These are phyloP conservation scores for Patella caerulea DNA, from an alignment of 2,888 invertebrate species.

Conservation along the genomic window DNA sequence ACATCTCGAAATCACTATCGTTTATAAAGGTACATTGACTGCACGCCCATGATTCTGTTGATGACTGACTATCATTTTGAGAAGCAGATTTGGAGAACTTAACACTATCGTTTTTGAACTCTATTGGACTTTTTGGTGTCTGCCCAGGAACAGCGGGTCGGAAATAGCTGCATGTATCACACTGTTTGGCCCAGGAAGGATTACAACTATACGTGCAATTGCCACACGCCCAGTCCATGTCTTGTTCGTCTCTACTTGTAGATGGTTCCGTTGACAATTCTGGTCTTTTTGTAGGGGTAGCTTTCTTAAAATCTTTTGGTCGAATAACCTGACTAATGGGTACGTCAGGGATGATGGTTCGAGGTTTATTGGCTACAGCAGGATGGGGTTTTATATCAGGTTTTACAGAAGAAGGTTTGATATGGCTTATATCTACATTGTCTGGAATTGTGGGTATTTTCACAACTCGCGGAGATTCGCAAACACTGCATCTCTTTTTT, in stretches of 20 bases:
- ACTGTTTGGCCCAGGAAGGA: conserved; percentile 83
- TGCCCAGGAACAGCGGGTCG: neutral
- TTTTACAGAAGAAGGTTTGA: neutral
- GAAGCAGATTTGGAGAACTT: conserved; percentile 29
- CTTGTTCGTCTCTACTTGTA: conserved; percentile 16
- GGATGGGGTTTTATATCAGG: neutral
- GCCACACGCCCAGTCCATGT: conserved; percentile 84
- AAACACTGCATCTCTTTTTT: conserved; percentile 81
- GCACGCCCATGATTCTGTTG: conserved; percentile 32
- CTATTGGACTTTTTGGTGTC: conserved; percentile 34
- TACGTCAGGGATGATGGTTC: neutral
- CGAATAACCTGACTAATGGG: neutral
- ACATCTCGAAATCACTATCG: conserved; percentile 78
- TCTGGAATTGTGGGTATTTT: conserved; percentile 40
- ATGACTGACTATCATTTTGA: conserved; percentile 9
- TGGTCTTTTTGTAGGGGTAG: neutral
- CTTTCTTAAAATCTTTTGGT: neutral
- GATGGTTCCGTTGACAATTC: neutral
- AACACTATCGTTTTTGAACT: conserved; percentile 35
- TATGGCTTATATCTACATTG: neutral
- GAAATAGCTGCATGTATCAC: conserved; percentile 83
- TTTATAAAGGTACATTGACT: conserved; percentile 72
- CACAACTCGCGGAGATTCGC: conserved; percentile 77
- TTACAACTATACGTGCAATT: conserved; percentile 92
- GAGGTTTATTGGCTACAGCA: no score